Conservation (phyloP, 2,113 vertebrate genomes). For the Phoxinus phoxinus region DNA sequence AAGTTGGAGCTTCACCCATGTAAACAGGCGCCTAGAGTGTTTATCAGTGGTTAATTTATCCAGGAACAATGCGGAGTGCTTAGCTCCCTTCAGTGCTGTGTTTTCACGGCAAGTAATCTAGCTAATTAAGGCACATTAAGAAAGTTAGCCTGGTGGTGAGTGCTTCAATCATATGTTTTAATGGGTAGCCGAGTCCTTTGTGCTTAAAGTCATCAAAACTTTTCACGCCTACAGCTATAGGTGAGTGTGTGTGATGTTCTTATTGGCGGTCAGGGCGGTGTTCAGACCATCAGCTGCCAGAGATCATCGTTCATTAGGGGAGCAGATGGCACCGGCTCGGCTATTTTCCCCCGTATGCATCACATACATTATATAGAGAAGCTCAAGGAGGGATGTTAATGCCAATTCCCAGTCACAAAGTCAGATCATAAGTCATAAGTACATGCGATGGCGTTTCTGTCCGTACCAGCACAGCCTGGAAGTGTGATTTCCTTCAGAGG, state of each 20-base stretch:
- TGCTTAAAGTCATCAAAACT: constrained; percentile 41
- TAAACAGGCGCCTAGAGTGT: constrained; percentile 48
- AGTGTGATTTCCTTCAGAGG: neutral
- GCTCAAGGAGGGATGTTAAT: constrained; percentile 33
- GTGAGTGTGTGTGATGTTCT: constrained; percentile 42
- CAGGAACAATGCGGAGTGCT: constrained; percentile 33
- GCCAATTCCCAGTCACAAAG: constrained; percentile 31
- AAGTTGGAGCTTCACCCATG: constrained; percentile 46
- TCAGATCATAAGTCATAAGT: constrained; percentile 13
- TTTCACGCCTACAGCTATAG: constrained; percentile 15
- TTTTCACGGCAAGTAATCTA: constrained; percentile 40
- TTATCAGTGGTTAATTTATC: constrained; percentile 52
- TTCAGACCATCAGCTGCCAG: constrained; percentile 30
- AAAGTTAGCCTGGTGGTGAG: constrained; percentile 41
- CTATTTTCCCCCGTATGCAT: constrained; percentile 15
- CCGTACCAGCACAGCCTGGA: constrained; percentile 1
- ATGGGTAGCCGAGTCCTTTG: constrained; percentile 29
- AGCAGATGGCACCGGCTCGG: constrained; percentile 32
- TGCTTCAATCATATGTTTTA: constrained; percentile 40
- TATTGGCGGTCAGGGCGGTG: neutral
- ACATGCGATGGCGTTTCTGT: neutral
- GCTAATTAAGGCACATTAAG: constrained; percentile 53
- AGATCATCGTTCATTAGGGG: constrained; percentile 33
- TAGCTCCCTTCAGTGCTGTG: constrained; percentile 8
- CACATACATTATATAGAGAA: constrained; percentile 9